A percentile compares a stretch with the other conserved stretches of the same genome.
Conservation (phyloP, 2,797 vertebrate genomes). For the Alcedo quadribrachys region DNA sequence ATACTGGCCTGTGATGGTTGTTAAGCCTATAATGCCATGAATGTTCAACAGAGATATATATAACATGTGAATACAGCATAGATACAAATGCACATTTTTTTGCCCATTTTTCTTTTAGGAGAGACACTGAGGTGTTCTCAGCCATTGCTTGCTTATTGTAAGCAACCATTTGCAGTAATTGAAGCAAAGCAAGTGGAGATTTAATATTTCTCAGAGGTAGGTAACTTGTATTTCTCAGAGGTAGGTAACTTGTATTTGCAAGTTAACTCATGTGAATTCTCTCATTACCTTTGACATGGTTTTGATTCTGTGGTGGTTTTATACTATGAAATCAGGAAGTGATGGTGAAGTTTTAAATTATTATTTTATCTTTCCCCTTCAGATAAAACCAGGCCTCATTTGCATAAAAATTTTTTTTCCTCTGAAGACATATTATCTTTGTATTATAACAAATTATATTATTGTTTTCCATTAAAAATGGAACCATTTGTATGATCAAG, state of each 20-base stretch:
- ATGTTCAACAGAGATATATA: neutral
- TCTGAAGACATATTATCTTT: neutral
- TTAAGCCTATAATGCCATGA: neutral
- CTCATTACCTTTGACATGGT: neutral
- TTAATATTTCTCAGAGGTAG: neutral
- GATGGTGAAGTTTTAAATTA: neutral
- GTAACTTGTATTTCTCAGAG: neutral
- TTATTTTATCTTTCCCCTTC: neutral
- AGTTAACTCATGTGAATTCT: neutral
- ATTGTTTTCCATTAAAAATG: neutral
- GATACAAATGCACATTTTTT: neutral
- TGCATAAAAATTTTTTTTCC: neutral
- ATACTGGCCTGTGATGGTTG: accelerated
- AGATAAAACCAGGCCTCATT: neutral
- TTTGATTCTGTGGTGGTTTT: neutral
- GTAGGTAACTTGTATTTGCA: neutral
- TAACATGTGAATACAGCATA: neutral
- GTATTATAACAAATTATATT: neutral
- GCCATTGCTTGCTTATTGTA: neutral
- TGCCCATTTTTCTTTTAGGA: neutral
- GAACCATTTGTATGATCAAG: neutral
- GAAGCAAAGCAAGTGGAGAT: neutral
- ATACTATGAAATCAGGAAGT: neutral
- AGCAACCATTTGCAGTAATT: neutral
- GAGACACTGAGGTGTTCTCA: neutral